Conservation (phyloP, 1,140 invertebrate genomes). For the Manduca sexta region DNA sequence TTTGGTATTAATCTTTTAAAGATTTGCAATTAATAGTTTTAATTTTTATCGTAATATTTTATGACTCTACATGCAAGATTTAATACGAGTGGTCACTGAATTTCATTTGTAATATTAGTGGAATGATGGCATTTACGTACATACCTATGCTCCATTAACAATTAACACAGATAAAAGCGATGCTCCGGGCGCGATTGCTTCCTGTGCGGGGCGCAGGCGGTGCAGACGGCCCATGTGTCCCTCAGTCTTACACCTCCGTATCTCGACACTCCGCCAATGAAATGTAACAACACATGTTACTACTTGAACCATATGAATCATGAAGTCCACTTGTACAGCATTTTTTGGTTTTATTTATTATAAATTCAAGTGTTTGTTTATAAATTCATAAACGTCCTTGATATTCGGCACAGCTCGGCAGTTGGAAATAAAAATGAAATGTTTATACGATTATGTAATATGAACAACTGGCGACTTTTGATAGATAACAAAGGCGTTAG, state of each 20-base stretch:
- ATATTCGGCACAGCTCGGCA: no score
- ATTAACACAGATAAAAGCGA: conserved; percentile 49
- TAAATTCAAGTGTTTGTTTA: no score
- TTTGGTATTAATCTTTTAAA: no score
- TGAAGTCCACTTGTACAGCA: neutral
- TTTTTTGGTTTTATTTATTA: neutral
- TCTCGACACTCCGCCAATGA: neutral
- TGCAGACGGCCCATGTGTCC: conserved; percentile 50
- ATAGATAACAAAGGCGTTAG: neutral
- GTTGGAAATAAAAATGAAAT: no score
- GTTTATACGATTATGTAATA: no score
- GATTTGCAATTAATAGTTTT: no score
- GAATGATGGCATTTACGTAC: neutral
- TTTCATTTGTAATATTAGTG: no score
- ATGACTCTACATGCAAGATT: no score
- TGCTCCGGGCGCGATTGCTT: conserved; percentile 44
- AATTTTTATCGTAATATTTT: no score
- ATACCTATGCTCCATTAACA: conserved; percentile 40
- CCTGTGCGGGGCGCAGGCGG: conserved; percentile 32
- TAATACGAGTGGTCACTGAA: no score
- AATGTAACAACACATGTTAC: neutral
- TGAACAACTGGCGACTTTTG: no score
- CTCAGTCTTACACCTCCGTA: conserved; percentile 5
- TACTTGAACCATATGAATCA: neutral
- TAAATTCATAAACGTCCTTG: no score